phyloP scores from a whole-genome alignment of 2,888 invertebrate genomes.

The Sisyra nigra region DNA sequence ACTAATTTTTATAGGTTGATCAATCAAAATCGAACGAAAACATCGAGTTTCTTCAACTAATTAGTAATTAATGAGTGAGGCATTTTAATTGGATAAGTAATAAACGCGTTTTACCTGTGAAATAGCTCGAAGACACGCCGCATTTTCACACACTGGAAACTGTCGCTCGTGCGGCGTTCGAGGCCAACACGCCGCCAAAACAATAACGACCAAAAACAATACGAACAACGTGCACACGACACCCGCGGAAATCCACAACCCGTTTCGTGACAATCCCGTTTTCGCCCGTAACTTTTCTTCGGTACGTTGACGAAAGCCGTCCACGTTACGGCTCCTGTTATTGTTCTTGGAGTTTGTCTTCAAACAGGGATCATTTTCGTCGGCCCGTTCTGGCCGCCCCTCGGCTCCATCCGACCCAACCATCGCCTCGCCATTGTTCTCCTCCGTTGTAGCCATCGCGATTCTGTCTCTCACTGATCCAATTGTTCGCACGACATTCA shows the following conservation, averaged over 20 bases:
- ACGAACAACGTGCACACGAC: conserved; percentile 22
- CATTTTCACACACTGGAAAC: conserved; percentile 27
- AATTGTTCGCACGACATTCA: conserved; percentile 1
- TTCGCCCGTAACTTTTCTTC: conserved; percentile 17
- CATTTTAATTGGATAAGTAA: too few relatives aligned
- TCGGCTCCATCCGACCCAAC: too few relatives aligned
- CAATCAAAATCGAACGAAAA: too few relatives aligned
- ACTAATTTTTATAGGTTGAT: too few relatives aligned
- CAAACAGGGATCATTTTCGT: conserved; percentile 21
- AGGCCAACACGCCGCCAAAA: conserved; percentile 30
- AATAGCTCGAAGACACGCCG: conserved; percentile 32
- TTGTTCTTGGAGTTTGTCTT: conserved; percentile 12
- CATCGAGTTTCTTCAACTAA: too few relatives aligned
- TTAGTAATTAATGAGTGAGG: too few relatives aligned
- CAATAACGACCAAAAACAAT: conserved; percentile 28
- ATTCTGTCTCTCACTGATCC: too few relatives aligned
- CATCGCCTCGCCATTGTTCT: too few relatives aligned
- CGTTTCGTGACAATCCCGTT: conserved; percentile 19
- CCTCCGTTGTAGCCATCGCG: too few relatives aligned
- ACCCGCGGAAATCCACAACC: conserved; percentile 17
- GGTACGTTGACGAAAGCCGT: conserved; percentile 8
- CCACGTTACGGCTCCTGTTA: conserved; percentile 2
- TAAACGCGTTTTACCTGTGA: conserved; percentile 31
- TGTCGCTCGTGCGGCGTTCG: conserved; percentile 23
- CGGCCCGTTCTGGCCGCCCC: conserved; percentile 16